A percentile compares a stretch with the other conserved stretches of the same genome.
phyloP scores from a whole-genome alignment of 2,113 vertebrate genomes.

The Cyphomyrus discorhynchus region DNA sequence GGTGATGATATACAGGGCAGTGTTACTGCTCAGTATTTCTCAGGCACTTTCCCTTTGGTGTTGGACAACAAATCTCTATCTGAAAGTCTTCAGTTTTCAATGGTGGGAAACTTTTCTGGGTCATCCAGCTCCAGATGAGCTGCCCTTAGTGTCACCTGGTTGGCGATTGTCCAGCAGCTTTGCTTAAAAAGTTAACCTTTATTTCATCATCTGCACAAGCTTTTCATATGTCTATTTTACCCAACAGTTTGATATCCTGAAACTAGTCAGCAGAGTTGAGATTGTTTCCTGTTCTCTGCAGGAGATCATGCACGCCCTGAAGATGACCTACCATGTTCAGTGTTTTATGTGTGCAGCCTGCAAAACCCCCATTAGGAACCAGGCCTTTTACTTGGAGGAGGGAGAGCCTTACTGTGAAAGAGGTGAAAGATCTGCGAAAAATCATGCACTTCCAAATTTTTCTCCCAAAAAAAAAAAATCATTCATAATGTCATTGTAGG shows the following conservation, averaged over 20 bases:
- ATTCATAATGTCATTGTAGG: not conserved
- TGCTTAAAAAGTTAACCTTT: not conserved
- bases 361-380: slow-evolving; percentile 87
- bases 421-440: slow-evolving; percentile 57
- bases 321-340: slow-evolving; percentile 95
- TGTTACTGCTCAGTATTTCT: not conserved
- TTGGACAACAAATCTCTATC: not conserved
- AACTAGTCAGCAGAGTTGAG: not conserved
- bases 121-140: not conserved
- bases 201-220: not conserved
- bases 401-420: slow-evolving; percentile 92
- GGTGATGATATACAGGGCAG: not conserved
- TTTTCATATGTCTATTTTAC: not conserved
- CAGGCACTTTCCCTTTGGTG: not conserved
- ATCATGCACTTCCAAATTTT: not conserved
- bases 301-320: slow-evolving; percentile 98
- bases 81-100: not conserved
- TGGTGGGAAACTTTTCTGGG: not conserved
- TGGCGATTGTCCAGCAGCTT: not conserved
- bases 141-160: not conserved
- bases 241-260: not conserved
- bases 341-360: slow-evolving; percentile 92
- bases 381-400: slow-evolving; percentile 98
- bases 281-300: slow-evolving; percentile 37
- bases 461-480: not conserved